Evolutionary conservation across 2,888 invertebrate species (phyloP), one percentile per base, ranked within the genome.

Genomic region (Syritta pipiens): DNA sequence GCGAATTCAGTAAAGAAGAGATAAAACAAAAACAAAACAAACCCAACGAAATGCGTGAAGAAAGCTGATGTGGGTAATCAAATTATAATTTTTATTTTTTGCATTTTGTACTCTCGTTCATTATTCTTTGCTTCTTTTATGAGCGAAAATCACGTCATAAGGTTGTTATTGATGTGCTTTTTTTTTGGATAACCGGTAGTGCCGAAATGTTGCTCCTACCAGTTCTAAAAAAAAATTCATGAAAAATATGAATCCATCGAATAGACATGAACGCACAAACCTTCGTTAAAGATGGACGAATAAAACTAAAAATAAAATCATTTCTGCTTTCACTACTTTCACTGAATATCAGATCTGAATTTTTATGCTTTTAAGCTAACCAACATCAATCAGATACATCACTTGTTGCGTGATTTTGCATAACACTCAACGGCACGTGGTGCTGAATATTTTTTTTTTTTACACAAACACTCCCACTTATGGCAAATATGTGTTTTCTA

Each of bases 251-350:
- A n/a, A n/a, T n/a, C n/a, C n/a, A n/a, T n/a, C 30, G 19, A 24
- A 46, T 46, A 49, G 62, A 48, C 22, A n/a, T n/a, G n/a, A n/a
- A n/a, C n/a, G n/a, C n/a, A n/a, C n/a, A n/a, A n/a, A n/a, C n/a
- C n/a, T n/a, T n/a, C n/a, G n/a, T n/a, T n/a, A n/a, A n/a, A 10
- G 19, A 37, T 62, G 37, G 12, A 32, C 1, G 4, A 4, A 37
- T 14, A 2, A 4, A 14, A 49, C n/a, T 5, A 7, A 35, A 51
- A 51, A 20, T 28, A 19, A 22, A 22, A 7, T 20, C 4, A 10
- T 26, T 9, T 42, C 3, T 40, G 24, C 62, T 62, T 62, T 62
- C 62, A 49, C 62, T 51, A 40, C 62, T 62, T 62, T 62, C 62
- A 40, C 62, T 62, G 40, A 49, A 40, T 49, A 40, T 49, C 14